Percentiles rank a stretch among this genome's conserved stretches.
Conservation (phyloP, 2,113 vertebrate genomes). For the Melanocharis versteri region DNA sequence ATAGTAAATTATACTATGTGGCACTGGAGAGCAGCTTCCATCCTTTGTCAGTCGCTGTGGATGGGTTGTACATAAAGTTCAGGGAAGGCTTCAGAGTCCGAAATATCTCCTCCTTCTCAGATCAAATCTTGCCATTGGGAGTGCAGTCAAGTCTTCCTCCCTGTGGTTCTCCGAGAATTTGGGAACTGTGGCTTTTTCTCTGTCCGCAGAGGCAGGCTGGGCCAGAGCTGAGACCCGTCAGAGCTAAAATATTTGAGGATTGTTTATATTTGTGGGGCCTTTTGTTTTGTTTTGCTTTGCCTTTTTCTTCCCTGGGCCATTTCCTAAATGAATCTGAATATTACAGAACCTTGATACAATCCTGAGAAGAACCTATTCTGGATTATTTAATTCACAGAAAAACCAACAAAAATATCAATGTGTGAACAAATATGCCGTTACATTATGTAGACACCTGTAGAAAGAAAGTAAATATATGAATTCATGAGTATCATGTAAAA, state of each 20-base stretch:
- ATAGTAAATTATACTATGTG: background rate
- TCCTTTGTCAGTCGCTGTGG: background rate
- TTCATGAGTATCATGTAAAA: background rate
- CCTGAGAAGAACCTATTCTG: background rate
- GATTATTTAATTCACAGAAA: background rate
- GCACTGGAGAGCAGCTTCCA: background rate
- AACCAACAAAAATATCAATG: background rate
- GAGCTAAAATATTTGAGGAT: background rate
- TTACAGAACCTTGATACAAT: background rate
- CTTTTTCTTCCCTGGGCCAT: background rate
- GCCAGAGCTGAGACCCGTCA: background rate
- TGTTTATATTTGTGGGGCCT: background rate
- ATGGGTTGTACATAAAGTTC: background rate
- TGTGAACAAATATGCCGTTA: background rate
- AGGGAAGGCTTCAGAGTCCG: background rate
- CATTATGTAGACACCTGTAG: background rate
- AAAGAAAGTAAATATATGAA: background rate
- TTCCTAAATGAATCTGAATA: background rate
- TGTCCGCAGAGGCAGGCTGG: background rate
- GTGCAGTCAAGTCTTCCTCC: background rate
- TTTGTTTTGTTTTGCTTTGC: background rate
- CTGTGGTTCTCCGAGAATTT: background rate
- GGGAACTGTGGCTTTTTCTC: background rate
- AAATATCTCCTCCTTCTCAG: background rate
- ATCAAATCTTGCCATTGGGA: background rate